Base-by-base conservation (phyloP, 2,888 invertebrate species). In the Matsumyia berberina region DNA sequence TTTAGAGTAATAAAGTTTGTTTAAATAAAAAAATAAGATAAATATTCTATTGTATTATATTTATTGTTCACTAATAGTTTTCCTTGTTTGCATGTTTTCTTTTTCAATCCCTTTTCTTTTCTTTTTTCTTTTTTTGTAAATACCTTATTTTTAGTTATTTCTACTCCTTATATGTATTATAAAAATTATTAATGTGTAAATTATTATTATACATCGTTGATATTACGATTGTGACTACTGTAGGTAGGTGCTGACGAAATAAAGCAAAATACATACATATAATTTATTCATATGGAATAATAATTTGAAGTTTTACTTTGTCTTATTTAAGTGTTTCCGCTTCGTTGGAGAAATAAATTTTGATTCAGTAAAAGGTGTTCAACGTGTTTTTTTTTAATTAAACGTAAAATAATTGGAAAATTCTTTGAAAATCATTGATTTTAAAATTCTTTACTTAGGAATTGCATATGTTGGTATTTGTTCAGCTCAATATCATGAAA, bases 281-380 rank as follows among this genome's bases (percentile, higher is more conserved):
- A 62, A 78, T 70, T 78, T 78, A 78, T 78, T 78, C 70, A 78
- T 55, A 62, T 33, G 62, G 55, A 78, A 62, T 55, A 69, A 15
- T 9, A 11, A 8, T 2, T 37, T 58, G 70, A 6, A 17, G 55
- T 74, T 55, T 66, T 33, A 17, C 24, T 12, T 24, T 31, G 1
- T 31, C 11, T 5, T 49, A 1, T 49, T n/a, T 11, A 53, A 31
- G n/a, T 15, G 1, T 15, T 12, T 39, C 5, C 39, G n/a, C n/a
- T n/a, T n/a, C n/a, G n/a, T n/a, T n/a, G n/a, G n/a, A n/a, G n/a
- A n/a, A n/a, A n/a, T n/a, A n/a, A n/a, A n/a, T n/a, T n/a, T n/a
- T n/a, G n/a, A n/a, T n/a, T n/a, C n/a, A n/a, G n/a, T n/a, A n/a
- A n/a, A n/a, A n/a, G n/a, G n/a, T 35, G 35, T 35, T 35, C 35